These are phyloP conservation scores for Perithous albicinctus DNA, from an alignment of 2,888 invertebrate genomes.

Conservation along the genomic window DNA sequence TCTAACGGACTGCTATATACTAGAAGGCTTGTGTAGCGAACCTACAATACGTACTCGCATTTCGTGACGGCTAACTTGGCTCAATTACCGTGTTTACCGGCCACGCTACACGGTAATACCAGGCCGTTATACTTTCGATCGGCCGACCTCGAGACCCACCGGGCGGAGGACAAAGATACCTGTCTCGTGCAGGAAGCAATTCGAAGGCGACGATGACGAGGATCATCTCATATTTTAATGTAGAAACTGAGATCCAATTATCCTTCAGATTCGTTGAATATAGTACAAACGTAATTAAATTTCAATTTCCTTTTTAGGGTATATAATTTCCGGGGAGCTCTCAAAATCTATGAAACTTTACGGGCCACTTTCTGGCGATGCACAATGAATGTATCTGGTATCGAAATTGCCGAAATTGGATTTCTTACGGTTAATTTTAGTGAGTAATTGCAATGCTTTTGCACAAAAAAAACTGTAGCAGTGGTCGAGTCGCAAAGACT, in stretches of 20 bases:
- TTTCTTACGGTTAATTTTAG: no score
- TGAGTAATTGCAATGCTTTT: no score
- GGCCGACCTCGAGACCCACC: constrained; percentile 57
- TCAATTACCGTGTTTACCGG: constrained; percentile 72
- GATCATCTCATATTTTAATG: background rate
- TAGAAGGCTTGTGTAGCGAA: constrained; percentile 15
- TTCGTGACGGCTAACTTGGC: constrained; percentile 70
- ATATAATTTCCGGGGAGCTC: no score
- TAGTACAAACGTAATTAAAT: no score
- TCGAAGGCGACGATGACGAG: background rate
- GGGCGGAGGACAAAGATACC: constrained; percentile 9
- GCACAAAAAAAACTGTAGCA: no score
- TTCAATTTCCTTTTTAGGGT: no score
- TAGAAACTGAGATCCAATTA: background rate
- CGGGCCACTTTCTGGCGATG: no score
- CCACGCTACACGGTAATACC: constrained; percentile 65
- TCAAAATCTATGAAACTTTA: no score
- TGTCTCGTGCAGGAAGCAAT: background rate
- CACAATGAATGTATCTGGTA: no score
- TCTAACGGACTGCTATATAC: constrained; percentile 1
- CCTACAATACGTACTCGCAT: constrained; percentile 59
- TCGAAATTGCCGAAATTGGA: no score
- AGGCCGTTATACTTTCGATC: constrained; percentile 70
- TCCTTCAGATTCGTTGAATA: no score
- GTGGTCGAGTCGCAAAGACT: no score